Conservation (phyloP, 2,113 vertebrate genomes). For the Physeter macrocephalus region DNA sequence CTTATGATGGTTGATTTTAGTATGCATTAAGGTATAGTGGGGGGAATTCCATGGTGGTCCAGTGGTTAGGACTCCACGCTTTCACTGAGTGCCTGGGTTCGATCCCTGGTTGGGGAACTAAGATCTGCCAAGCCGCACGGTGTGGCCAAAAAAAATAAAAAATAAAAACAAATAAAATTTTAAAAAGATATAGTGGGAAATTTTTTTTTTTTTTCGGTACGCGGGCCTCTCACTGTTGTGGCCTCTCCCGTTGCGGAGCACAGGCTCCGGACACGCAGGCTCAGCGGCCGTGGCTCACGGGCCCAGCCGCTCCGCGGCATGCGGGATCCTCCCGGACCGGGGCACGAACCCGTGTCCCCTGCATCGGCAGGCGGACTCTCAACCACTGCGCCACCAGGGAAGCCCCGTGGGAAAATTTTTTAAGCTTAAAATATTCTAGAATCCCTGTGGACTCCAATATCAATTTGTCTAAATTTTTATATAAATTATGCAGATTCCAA, state of each 20-base stretch:
- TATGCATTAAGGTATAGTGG: not conserved
- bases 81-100: not conserved
- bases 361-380: no score
- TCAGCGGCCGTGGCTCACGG: no score
- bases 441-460: not conserved
- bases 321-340: no score
- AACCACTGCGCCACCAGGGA: no score
- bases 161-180: not conserved
- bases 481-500: slow-evolving; percentile 24
- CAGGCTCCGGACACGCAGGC: no score
- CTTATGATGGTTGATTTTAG: not conserved
- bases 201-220: no score
- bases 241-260: no score
- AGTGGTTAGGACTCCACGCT: not conserved
- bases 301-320: no score
- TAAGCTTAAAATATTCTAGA: not conserved
- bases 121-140: not conserved
- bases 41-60: not conserved
- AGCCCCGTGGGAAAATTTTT: not conserved
- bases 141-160: not conserved
- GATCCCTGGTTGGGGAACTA: not conserved
- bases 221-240: no score
- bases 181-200: not conserved
- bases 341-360: no score
- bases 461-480: slow-evolving; percentile 15